Evolutionary conservation across 2,797 vertebrate species (phyloP).

Genomic region (Chromobotia macracanthus): DNA sequence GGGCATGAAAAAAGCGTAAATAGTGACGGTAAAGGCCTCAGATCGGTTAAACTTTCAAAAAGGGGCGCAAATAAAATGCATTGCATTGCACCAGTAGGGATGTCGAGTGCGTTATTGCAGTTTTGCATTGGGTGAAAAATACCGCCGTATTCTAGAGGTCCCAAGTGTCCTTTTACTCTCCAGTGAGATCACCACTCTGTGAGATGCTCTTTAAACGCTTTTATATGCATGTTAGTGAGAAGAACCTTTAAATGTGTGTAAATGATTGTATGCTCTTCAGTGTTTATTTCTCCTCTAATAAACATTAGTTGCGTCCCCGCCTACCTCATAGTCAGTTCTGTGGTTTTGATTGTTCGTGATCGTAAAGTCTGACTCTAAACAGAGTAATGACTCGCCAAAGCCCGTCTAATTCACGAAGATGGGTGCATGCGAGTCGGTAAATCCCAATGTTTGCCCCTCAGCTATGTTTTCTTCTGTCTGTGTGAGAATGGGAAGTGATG

Average conservation of each 20-base stretch:
- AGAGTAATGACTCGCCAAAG: background rate
- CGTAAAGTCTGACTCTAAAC: too few species aligned
- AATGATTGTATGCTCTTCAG: background rate
- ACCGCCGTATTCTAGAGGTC: conserved; percentile 45
- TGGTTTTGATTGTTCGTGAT: conserved; percentile 38
- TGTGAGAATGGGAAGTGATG: conserved; percentile 3
- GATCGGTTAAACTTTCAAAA: background rate
- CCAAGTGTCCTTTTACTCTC: conserved; percentile 48
- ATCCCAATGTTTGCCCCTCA: background rate
- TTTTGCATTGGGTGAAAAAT: conserved; percentile 34
- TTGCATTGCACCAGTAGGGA: background rate
- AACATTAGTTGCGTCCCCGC: conserved; percentile 54
- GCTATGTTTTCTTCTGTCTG: background rate
- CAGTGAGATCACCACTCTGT: background rate
- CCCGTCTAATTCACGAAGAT: background rate
- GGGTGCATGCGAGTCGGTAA: background rate
- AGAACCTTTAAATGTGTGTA: conserved; percentile 7
- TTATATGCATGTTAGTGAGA: background rate
- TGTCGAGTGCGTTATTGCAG: conserved; percentile 41
- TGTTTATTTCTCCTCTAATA: conserved; percentile 13
- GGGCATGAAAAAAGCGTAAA: conserved; percentile 28
- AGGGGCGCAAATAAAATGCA: background rate
- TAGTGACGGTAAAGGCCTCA: conserved; percentile 22
- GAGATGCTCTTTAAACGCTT: conserved; percentile 19
- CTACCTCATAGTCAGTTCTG: conserved; percentile 52